A percentile compares a stretch with the other conserved stretches of the same genome.
Evolutionary conservation across 2,888 invertebrate genomes (phyloP).

Genomic region (Melieria crassipennis): DNA sequence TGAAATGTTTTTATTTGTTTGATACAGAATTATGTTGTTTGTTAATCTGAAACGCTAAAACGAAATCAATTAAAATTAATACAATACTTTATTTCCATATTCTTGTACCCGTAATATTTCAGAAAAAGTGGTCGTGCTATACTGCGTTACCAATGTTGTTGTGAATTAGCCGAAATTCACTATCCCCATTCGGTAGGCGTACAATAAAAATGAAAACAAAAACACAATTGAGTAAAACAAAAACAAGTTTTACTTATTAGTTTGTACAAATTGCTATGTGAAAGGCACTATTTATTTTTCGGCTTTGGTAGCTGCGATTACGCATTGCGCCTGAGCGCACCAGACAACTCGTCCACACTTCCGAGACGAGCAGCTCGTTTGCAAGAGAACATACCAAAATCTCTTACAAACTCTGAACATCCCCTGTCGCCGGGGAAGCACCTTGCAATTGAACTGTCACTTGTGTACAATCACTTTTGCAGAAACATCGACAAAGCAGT

Average conservation of each 20-base stretch:
- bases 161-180: constrained; percentile 67
- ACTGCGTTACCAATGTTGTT: constrained; percentile 68
- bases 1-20: background rate
- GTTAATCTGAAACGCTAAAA: constrained; percentile 23
- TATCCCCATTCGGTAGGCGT: constrained; percentile 67
- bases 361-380: no score
- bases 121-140: constrained; percentile 68
- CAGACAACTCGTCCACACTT: no score
- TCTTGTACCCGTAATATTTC: constrained; percentile 57
- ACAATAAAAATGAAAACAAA: constrained; percentile 28
- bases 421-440: no score
- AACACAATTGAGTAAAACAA: constrained; percentile 15
- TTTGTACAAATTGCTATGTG: constrained; percentile 4
- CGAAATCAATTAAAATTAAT: constrained; percentile 43
- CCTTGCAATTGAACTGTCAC: no score
- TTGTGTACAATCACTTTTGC: no score
- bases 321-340: no score
- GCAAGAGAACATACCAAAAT: no score
- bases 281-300: constrained; percentile 16
- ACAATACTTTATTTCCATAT: constrained; percentile 42
- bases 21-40: background rate
- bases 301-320: background rate
- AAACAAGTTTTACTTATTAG: constrained; percentile 17
- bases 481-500: no score
- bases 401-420: no score